Evolutionary conservation across 2,113 vertebrate genomes (phyloP).

Genomic region (Bambusicola thoracicus): DNA sequence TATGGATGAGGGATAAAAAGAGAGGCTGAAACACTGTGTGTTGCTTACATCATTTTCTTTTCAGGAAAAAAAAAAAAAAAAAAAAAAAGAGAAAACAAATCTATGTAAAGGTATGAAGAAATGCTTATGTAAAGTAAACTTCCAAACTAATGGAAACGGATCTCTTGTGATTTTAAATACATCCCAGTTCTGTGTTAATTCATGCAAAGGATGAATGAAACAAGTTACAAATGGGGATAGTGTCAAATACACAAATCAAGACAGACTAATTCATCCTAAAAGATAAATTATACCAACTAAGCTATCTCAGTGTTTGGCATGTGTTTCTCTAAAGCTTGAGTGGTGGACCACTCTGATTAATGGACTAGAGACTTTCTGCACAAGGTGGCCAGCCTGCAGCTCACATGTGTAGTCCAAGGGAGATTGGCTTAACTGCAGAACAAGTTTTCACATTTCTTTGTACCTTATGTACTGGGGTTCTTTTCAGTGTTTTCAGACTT

Average conservation of each 20-base stretch:
- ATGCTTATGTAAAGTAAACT: background rate
- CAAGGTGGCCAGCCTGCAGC: background rate
- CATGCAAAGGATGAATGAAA: slow-evolving; percentile 37
- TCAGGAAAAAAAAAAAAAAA: background rate
- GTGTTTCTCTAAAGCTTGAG: slow-evolving; percentile 3
- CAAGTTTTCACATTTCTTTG: slow-evolving; percentile 28
- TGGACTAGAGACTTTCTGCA: slow-evolving; percentile 33
- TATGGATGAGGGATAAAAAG: background rate
- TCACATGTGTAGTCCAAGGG: background rate
- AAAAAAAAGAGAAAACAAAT: background rate
- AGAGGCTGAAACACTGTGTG: background rate
- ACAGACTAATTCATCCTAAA: slow-evolving; percentile 52
- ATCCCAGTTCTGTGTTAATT: background rate
- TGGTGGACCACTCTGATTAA: slow-evolving; percentile 43
- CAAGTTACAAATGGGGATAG: slow-evolving; percentile 17
- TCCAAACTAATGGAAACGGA: slow-evolving; percentile 9
- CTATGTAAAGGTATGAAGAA: background rate
- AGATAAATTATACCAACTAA: slow-evolving; percentile 52
- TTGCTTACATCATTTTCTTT: background rate
- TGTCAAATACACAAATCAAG: slow-evolving; percentile 29
- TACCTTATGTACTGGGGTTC: background rate
- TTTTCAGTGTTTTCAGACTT: slow-evolving; percentile 29
- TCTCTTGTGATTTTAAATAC: slow-evolving; percentile 42
- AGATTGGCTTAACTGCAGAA: background rate
- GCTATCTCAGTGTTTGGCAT: slow-evolving; percentile 29